Percentiles rank a stretch among this genome's conserved stretches.
phyloP scores from a whole-genome alignment of 2,113 vertebrate species.

The Rhabdornis inornatus region DNA sequence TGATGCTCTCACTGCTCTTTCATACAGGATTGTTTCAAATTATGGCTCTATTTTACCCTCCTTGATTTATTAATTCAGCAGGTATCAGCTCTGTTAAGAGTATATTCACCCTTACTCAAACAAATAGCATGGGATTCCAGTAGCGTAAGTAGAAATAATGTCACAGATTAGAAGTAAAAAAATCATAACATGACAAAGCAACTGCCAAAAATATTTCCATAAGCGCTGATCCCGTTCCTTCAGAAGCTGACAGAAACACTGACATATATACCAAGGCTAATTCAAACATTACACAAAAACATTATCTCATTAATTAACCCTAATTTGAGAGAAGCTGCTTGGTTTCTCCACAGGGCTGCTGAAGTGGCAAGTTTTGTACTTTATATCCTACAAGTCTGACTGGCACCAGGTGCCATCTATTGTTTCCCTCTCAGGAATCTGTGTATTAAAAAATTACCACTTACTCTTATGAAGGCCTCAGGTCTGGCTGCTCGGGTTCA shows the following conservation, averaged over 20 bases:
- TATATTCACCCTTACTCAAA: not conserved
- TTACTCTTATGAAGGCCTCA: not conserved
- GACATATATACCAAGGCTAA: not conserved
- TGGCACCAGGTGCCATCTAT: fast-evolving
- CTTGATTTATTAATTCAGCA: not conserved
- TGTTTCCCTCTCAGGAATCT: not conserved
- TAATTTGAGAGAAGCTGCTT: not conserved
- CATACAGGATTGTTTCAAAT: not conserved
- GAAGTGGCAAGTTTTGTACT: not conserved
- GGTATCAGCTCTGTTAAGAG: not conserved
- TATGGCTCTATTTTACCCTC: not conserved
- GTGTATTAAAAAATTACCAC: not conserved
- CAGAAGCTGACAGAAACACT: not conserved
- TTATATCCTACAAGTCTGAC: not conserved
- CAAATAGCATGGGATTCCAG: not conserved
- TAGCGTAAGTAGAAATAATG: not conserved
- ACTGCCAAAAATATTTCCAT: not conserved
- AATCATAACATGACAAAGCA: not conserved
- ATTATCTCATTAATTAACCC: not conserved
- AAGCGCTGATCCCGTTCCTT: not conserved
- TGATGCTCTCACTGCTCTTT: not conserved
- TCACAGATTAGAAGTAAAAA: not conserved
- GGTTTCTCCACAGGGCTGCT: not conserved
- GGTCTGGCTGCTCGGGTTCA: not conserved
- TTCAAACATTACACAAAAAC: not conserved